phyloP scores from a whole-genome alignment of 2,888 invertebrate species.

The Pelosia muscerda region DNA sequence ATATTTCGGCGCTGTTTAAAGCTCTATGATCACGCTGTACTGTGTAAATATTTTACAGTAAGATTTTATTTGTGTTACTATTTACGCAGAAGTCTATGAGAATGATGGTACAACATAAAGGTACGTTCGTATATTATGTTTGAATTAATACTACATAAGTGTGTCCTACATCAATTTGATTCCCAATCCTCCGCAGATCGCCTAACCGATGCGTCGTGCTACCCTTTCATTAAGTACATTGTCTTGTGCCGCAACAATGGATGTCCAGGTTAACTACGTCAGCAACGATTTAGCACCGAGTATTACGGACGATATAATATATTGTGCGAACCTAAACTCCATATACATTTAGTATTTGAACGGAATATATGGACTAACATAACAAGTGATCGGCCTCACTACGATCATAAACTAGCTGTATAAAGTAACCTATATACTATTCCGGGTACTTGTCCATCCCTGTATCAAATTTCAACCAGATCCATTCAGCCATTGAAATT shows the following conservation, averaged over 20 bases:
- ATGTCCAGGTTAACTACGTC: conserved; percentile 45
- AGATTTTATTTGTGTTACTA: no score
- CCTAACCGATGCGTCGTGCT: conserved; percentile 14
- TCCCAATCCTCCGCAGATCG: conserved; percentile 3
- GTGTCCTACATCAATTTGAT: not conserved
- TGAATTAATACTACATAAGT: not conserved
- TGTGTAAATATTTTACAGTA: no score
- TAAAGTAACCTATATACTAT: no score
- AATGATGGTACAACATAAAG: not conserved
- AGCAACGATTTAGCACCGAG: conserved; percentile 39
- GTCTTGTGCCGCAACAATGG: conserved; percentile 52
- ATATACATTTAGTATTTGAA: not conserved
- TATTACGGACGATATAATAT: conserved; percentile 24
- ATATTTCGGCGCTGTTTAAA: no score
- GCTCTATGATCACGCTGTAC: no score
- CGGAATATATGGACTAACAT: not conserved
- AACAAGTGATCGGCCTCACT: not conserved
- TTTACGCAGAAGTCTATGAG: no score
- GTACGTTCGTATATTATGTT: not conserved
- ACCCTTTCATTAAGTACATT: conserved; percentile 52
- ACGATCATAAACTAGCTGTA: no score
- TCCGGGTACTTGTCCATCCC: no score
- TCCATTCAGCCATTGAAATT: no score
- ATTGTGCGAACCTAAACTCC: conserved; percentile 12
- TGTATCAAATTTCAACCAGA: no score